phyloP scores from a whole-genome alignment of 2,888 invertebrate species.

The Adineta ricciae region DNA sequence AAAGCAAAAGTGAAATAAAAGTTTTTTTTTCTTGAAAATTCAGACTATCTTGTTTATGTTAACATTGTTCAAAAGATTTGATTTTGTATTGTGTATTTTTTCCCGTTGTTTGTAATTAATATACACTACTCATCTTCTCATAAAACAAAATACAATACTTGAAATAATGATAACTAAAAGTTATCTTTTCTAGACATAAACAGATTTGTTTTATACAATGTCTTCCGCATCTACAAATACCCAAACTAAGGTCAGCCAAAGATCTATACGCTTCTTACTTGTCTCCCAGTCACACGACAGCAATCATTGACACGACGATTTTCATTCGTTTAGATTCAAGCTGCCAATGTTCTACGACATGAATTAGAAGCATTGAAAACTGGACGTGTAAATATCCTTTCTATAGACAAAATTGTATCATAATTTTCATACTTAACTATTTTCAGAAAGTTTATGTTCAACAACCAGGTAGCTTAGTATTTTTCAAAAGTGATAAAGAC shows the following conservation, averaged over 20 bases:
- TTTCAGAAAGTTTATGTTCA: conserved; percentile 23
- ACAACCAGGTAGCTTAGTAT: conserved; percentile 20
- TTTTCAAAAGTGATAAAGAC: conserved; percentile 27
- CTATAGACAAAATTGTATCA: not conserved
- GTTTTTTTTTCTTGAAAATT: not conserved
- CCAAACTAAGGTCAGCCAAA: not conserved
- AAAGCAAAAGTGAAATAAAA: not conserved
- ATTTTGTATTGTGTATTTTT: not conserved
- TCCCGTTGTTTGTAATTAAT: no score
- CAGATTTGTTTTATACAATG: not conserved
- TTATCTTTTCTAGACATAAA: not conserved
- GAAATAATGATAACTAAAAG: not conserved
- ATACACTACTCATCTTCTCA: no score
- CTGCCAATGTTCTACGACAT: not conserved
- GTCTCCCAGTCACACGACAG: no score
- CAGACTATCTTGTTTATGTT: no score
- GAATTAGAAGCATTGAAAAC: not conserved
- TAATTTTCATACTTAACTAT: no score
- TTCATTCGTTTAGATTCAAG: not conserved
- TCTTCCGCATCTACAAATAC: not conserved
- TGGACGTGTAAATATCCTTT: not conserved
- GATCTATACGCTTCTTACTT: no score
- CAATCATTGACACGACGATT: not conserved
- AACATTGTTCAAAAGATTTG: not conserved
- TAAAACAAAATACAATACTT: not conserved